Evolutionary conservation across 1,140 invertebrate species (phyloP).

Genomic region (Pseudomyrmex pallidus): DNA sequence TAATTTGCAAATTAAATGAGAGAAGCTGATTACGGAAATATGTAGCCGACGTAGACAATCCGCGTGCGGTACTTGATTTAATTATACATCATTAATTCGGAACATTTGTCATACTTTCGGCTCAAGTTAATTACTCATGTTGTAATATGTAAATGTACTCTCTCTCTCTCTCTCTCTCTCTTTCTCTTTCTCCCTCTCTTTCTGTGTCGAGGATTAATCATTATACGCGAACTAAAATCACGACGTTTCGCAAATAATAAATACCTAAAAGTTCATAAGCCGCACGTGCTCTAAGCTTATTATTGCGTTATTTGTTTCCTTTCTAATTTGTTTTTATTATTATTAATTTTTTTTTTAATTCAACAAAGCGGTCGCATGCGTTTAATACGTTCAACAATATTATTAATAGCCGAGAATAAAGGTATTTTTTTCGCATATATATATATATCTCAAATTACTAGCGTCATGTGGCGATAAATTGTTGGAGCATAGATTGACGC

Average conservation of each 20-base stretch:
- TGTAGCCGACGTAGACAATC: constrained; percentile 59
- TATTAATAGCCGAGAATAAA: constrained; percentile 52
- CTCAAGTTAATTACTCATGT: constrained; percentile 61
- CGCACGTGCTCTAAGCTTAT: constrained; percentile 38
- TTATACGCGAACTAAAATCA: constrained; percentile 49
- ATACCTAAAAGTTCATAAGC: constrained; percentile 60
- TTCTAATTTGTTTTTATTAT: neutral
- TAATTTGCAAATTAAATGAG: constrained; percentile 62
- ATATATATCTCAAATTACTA: constrained; percentile 54
- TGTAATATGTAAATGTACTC: constrained; percentile 61
- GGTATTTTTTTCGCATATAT: constrained; percentile 52
- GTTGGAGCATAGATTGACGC: constrained; percentile 52
- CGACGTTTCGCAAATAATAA: constrained; percentile 60
- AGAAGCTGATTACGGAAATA: constrained; percentile 60
- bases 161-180: no score
- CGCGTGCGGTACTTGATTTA: constrained; percentile 55
- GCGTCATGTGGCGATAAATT: constrained; percentile 57
- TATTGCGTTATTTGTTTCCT: constrained; percentile 39
- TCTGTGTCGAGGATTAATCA: constrained; percentile 55
- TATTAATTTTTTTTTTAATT: neutral
- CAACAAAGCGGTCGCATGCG: constrained; percentile 35
- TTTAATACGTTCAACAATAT: constrained; percentile 56
- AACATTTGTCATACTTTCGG: constrained; percentile 62
- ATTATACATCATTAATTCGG: constrained; percentile 61
- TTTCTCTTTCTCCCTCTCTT: no score